Evolutionary conservation across 1,140 invertebrate species (phyloP), one percentile per base, ranked within the genome.

Genomic region (Bradysia coprophila): DNA sequence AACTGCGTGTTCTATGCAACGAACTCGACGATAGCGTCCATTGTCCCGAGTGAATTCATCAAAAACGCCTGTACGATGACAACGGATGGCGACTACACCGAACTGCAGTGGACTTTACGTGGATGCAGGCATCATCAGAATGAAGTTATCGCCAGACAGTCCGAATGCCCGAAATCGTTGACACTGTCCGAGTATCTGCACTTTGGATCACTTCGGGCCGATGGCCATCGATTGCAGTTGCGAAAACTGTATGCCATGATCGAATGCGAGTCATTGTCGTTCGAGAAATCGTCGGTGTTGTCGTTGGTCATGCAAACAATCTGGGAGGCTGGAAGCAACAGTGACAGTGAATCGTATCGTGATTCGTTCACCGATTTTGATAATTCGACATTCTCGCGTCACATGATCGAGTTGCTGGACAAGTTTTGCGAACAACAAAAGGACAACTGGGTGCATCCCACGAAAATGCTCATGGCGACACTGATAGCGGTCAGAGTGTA

Each of bases 391-490:
- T 34, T 34, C 18, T 5, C 32, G 4, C 3, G 13, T 3, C 13
- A 13, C 4, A 34, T 34, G 32, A 34, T 34, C 11, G 32, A 34
- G 13, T 15, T 34, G 32, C 32, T 34, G 32, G 13, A 3, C n/a
- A 34, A 34, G 18, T 34, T 34, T 13, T 34, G 32, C 32, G 32
- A 34, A 34, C 32, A 34, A 34, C 32, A 34, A 16, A 34, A 34
- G 18, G 18, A 34, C 32, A 34, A 34, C 11, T 34, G 32, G 32
- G 32, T 34, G 18, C 32, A 34, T 11, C 32, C 32, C 3, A 3
- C 18, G 32, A 34, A 34, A 16, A 13, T 34, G 18, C 4, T 34
- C 13, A 34, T 34, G 32, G 32, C 32, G 13, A 16, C 32, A 4
- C 18, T 34, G 5, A 34, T 34, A 5, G 11, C 32, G 18, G 32